Percentiles rank a stretch among this genome's conserved stretches.
phyloP scores from a whole-genome alignment of 2,888 invertebrate genomes.

The Acleris cristana region DNA sequence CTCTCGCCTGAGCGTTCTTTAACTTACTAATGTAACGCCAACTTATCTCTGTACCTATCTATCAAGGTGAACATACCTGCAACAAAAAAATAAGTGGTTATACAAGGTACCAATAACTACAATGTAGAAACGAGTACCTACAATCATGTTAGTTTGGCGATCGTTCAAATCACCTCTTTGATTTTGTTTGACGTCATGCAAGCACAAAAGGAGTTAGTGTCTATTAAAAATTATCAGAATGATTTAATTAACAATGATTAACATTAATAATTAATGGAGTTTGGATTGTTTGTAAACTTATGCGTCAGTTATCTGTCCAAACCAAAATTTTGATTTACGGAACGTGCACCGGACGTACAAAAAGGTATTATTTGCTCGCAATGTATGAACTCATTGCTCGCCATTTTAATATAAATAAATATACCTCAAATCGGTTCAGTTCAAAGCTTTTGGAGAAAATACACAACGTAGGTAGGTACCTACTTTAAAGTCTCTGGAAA shows the following conservation, averaged over 20 bases:
- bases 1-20: background rate
- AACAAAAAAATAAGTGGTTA: conserved; percentile 27
- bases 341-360: no score
- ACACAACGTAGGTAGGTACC: no score
- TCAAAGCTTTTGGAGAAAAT: no score
- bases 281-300: no score
- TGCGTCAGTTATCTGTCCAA: no score
- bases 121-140: no score
- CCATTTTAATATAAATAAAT: no score
- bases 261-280: background rate
- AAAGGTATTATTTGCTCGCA: no score
- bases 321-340: no score
- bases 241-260: background rate
- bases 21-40: background rate
- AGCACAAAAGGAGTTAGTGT: conserved; percentile 17
- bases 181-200: conserved; percentile 17
- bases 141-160: conserved; percentile 6
- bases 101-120: background rate
- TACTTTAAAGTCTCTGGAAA: no score
- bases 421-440: no score
- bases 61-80: conserved; percentile 24
- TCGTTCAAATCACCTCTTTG: conserved; percentile 6
- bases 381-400: no score
- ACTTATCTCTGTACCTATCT: background rate
- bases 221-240: background rate